Evolutionary conservation across 2,888 invertebrate species (phyloP).

Genomic region (Eucriotettix oculatus): DNA sequence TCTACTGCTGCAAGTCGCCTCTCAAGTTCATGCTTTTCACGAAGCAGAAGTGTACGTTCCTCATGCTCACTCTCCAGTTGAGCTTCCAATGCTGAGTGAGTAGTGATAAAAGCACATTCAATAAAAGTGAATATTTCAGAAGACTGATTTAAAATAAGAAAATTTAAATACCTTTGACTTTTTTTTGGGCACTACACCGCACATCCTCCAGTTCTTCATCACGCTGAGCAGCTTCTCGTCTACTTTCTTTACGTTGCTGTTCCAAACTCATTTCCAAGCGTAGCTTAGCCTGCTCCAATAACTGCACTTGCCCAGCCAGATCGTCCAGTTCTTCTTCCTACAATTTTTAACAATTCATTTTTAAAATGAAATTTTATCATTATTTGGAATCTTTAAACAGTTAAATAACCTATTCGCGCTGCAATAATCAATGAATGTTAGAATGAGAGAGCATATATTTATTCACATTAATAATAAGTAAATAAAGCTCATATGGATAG

Average conservation of each 20-base stretch:
- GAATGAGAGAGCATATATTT: too few relatives aligned
- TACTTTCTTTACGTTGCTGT: constrained; percentile 77
- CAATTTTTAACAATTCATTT: not conserved
- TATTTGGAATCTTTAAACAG: too few relatives aligned
- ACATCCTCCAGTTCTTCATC: constrained; percentile 91
- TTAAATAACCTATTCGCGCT: too few relatives aligned
- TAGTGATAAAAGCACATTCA: not conserved
- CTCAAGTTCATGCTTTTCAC: constrained; percentile 86
- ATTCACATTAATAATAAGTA: too few relatives aligned
- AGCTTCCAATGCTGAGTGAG: constrained; percentile 59
- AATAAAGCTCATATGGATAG: too few relatives aligned
- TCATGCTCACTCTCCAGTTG: constrained; percentile 89
- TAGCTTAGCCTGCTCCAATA: constrained; percentile 83
- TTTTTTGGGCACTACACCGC: constrained; percentile 77
- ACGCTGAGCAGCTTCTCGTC: constrained; percentile 73
- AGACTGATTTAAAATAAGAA: not conserved
- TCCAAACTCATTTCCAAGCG: constrained; percentile 87
- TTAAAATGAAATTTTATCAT: too few relatives aligned
- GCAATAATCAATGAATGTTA: too few relatives aligned
- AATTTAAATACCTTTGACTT: constrained; percentile 52
- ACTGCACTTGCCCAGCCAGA: constrained; percentile 52
- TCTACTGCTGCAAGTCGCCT: constrained; percentile 63
- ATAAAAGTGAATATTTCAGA: not conserved
- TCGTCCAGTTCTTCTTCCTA: constrained; percentile 89
- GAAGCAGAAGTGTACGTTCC: constrained; percentile 66